Conservation (phyloP, 2,888 invertebrate genomes). For the Apeira syringaria region DNA sequence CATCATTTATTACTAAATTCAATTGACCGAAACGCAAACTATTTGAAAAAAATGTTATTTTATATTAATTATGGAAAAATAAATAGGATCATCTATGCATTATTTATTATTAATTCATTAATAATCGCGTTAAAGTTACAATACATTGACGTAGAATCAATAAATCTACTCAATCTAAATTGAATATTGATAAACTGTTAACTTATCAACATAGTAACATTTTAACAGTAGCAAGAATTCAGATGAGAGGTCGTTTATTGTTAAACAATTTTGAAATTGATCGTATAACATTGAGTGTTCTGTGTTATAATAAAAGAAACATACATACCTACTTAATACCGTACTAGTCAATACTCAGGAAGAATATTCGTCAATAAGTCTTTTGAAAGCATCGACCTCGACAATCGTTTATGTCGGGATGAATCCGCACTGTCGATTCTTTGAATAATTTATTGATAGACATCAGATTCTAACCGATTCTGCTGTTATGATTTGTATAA, state of each 20-base stretch:
- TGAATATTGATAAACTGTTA: conserved; percentile 34
- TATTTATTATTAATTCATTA: too few relatives aligned
- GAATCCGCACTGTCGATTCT: conserved; percentile 25
- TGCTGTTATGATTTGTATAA: too few relatives aligned
- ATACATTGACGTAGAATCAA: background rate
- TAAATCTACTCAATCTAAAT: conserved; percentile 8
- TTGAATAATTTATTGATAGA: conserved; percentile 26
- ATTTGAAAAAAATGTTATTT: too few relatives aligned
- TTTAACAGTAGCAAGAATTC: conserved; percentile 46
- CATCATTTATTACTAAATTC: background rate
- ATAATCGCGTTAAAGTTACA: too few relatives aligned
- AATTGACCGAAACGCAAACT: background rate
- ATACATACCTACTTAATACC: background rate
- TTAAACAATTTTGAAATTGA: conserved; percentile 45
- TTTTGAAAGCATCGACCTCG: conserved; percentile 33
- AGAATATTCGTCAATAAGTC: conserved; percentile 27
- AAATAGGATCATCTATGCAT: too few relatives aligned
- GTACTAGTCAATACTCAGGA: conserved; percentile 30
- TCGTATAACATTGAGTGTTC: conserved; percentile 46
- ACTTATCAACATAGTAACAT: conserved; percentile 39
- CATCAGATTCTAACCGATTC: conserved; percentile 5
- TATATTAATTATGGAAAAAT: too few relatives aligned
- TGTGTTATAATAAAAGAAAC: conserved; percentile 19
- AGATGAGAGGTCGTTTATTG: conserved; percentile 59
- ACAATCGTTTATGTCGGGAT: conserved; percentile 19